Conservation (phyloP, 2,888 invertebrate genomes). For the Dasysyrphus tricinctus region DNA sequence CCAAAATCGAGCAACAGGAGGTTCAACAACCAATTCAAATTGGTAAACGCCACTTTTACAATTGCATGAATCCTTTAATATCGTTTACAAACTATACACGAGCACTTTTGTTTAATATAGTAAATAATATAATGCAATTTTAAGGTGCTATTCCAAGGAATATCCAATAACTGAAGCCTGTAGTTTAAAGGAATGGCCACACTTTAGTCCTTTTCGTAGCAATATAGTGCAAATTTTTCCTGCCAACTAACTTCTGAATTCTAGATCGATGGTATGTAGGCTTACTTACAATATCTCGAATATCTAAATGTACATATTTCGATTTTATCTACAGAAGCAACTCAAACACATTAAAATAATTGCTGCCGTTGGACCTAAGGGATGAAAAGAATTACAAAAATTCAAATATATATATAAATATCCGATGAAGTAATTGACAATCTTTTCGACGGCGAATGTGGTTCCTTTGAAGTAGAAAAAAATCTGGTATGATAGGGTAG, state of each 20-base stretch:
- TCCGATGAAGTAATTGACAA: slow-evolving; percentile 83
- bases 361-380: slow-evolving; percentile 80
- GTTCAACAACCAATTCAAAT: too few species aligned
- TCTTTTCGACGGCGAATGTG: slow-evolving; percentile 82
- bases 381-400: slow-evolving; percentile 78
- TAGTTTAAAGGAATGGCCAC: slow-evolving; percentile 77
- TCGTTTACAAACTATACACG: too few species aligned
- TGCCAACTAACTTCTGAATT: slow-evolving; percentile 80
- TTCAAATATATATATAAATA: slow-evolving; percentile 79
- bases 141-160: slow-evolving; percentile 63
- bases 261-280: slow-evolving; percentile 79
- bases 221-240: slow-evolving; percentile 79
- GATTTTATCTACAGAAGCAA: slow-evolving; percentile 70
- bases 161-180: slow-evolving; percentile 31
- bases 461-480: slow-evolving; percentile 80
- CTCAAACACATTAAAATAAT: slow-evolving; percentile 79
- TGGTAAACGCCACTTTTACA: too few species aligned
- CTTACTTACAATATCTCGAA: not conserved
- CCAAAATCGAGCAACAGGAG: too few species aligned
- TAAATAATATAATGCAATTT: not conserved
- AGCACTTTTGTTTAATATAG: too few species aligned
- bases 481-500: slow-evolving; percentile 49
- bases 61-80: too few species aligned
- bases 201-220: slow-evolving; percentile 77
- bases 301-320: not conserved